Base-by-base conservation (phyloP, 2,888 invertebrate species). In the Folsomia candida region DNA sequence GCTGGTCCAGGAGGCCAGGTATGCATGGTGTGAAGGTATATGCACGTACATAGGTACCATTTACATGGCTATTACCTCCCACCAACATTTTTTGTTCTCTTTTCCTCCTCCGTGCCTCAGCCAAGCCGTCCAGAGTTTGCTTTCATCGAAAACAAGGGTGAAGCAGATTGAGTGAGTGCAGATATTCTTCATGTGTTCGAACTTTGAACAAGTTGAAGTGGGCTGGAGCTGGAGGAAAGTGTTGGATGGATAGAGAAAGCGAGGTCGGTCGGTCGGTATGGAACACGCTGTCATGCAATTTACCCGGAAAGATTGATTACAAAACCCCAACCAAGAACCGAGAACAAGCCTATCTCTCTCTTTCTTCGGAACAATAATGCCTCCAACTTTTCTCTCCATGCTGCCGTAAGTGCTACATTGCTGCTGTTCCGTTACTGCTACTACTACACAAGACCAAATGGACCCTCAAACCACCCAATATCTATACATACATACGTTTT, bases 61-160 rank as follows among this genome's bases (percentile, higher is more conserved):
- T 47, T 47, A 47, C 47, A 47, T 47, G 47, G 47, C 47, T 47
- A 47, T 47, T 47, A 47, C 9, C 47, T 47, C n/a, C n/a, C n/a
- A 47, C 47, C 47, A 47, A 18, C 47, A 47, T 47, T 47, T 47
- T 47, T 47, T 47, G 47, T 18, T 47, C 18, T 47, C 67, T 67
- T 64, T 61, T 67, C 58, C 18, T 47, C 9, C 47, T 9, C 47
- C 47, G 47, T 11, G 9, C 47, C 9, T 47, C 47, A 18, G 9
- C 18, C 18, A 47, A 11, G 47, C 9, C 47, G 47, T 47, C 18
- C 9, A 68, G 71, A 66, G 60, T 71, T 71, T 71, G 64, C 68
- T 67, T 68, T 64, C 71, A 71, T 68, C 67, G 47, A 28, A 68
- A 71, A 67, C 68, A 71, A 47, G 47, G 18, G 47, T 47, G 9